Conservation (phyloP, 2,888 invertebrate species). For the Anodontia alba region DNA sequence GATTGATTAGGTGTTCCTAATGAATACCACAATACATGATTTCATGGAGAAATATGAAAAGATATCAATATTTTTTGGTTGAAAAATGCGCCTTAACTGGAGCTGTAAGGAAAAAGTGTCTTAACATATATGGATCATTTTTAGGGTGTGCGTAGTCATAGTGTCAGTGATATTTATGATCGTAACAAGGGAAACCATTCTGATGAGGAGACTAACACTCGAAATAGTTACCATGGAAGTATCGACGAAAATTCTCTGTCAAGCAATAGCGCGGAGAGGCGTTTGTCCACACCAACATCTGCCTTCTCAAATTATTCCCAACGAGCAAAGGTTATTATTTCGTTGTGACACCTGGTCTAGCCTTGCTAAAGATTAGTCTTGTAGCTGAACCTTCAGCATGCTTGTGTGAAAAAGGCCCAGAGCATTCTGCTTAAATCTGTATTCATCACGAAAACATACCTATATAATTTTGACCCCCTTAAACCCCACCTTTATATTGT, state of each 20-base stretch:
- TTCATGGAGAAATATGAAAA: no score
- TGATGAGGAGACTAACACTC: conserved; percentile 41
- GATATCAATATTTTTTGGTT: no score
- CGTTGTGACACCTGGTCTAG: neutral
- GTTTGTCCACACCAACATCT: conserved; percentile 26
- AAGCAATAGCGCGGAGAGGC: neutral
- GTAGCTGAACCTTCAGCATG: neutral
- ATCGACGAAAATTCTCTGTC: conserved; percentile 53
- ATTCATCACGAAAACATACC: no score
- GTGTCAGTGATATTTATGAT: conserved; percentile 56
- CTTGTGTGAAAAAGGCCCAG: no score
- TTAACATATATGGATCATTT: no score
- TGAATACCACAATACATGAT: no score
- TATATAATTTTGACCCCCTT: no score
- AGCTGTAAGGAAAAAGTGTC: no score
- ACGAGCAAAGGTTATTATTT: conserved; percentile 52
- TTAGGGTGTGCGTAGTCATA: conserved; percentile 60
- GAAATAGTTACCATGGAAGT: conserved; percentile 59
- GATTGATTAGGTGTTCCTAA: no score
- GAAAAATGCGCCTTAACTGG: no score
- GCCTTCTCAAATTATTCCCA: conserved; percentile 28
- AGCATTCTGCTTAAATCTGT: no score
- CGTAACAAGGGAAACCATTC: conserved; percentile 28
- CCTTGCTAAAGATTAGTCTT: neutral
- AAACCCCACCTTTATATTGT: no score